Percentiles rank a stretch among this genome's conserved stretches.
Conservation (phyloP, 2,797 vertebrate genomes). For the Sebastes itinus region DNA sequence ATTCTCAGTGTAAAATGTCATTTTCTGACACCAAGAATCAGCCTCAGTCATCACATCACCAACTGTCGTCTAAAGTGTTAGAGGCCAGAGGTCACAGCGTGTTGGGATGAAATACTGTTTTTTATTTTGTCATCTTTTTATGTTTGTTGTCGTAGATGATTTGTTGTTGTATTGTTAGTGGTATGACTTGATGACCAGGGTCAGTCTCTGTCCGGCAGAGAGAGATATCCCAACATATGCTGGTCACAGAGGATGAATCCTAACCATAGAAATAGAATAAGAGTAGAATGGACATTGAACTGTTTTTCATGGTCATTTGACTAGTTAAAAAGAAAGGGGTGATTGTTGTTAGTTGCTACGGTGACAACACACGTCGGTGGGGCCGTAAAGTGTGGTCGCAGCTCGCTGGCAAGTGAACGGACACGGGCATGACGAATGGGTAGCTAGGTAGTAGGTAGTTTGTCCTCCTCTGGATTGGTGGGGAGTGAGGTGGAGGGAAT, state of each 20-base stretch:
- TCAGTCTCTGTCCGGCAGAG: background rate
- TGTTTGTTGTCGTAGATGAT: background rate
- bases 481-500: too few species aligned
- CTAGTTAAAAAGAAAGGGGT: background rate
- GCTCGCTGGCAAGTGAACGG: too few species aligned
- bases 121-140: background rate
- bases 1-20: background rate
- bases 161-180: background rate
- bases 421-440: rapidly evolving
- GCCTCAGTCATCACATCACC: background rate
- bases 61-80: too few species aligned
- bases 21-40: background rate
- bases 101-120: background rate
- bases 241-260: background rate
- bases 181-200: background rate
- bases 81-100: background rate
- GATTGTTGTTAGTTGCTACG: background rate
- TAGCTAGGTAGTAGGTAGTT: rapidly evolving
- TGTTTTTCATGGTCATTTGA: too few species aligned
- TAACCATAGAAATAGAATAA: background rate
- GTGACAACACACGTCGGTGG: background rate
- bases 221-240: background rate
- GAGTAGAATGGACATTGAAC: too few species aligned
- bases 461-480: too few species aligned
- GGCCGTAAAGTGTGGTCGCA: background rate